Evolutionary conservation across 2,113 vertebrate species (phyloP), one percentile per base, ranked within the genome.

Genomic region (Paracanthobrama guichenoti): DNA sequence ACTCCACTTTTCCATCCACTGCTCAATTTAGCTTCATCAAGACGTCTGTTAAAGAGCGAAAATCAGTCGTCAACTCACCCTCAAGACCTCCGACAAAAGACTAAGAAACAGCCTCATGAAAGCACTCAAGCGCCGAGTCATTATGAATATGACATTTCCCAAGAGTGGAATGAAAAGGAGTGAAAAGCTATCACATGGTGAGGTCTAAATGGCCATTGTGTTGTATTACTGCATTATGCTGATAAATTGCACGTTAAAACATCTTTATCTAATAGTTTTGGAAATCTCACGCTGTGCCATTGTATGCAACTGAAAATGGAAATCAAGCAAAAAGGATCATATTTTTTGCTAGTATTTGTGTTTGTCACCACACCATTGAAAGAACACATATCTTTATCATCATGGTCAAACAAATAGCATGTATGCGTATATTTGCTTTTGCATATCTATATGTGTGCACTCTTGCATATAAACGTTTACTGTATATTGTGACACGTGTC

Each of bases 131-230:
- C 60, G 10, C 26, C 0, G 16, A 50, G 60, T 46, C 42, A 48
- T 80, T 80, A 80, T 9, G 78, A 80, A 66, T 48, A 80, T 66
- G 78, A 66, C 78, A 80, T 80, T 80, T 66, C 60, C 42, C 59
- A 24, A 31, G 42, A 67, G 60, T 42, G 44, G 24, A 66, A 80
- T 80, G 78, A 66, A 80, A 79, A 66, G 24, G 60, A 66, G 24
- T 39, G 55, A 64, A 64, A 64, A 24, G 28, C 11, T 80, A 66
- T 80, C 78, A 66, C 78, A 22, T 44, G 42, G 60, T 1, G 42
- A 28, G 14, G 24, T 1, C 59, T 80, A 48, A 64, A 80, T 80
- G 26, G 59, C 60, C 42, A 62, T 42, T 62, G 76, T 44, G 26
- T 66, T 66, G 60, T 42, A 13, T 60, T 78, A 42, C 31, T 60